Evolutionary conservation across 2,888 invertebrate species (phyloP), one percentile per base, ranked within the genome.

Genomic region (Apamea sordens): DNA sequence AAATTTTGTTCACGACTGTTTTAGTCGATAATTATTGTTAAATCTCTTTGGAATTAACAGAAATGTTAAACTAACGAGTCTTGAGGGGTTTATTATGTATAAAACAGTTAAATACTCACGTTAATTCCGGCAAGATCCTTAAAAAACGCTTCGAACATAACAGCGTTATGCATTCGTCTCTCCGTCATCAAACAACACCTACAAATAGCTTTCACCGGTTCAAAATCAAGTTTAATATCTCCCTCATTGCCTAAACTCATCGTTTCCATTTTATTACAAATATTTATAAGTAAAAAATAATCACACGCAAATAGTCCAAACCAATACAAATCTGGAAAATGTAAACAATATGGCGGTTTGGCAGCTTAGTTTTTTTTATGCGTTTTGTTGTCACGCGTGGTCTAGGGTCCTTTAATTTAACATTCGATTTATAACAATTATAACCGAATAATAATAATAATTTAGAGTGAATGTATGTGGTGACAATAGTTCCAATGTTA

Each of bases 171-270:
- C 92, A 95, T 93, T n/a, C 86, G 88, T 63, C 90, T 92, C 15
- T 94, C 92, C 2, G 93, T 94, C 0, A 92, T 90, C 44, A 96
- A 92, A 92, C 96, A 96, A 79, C 95, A 95, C 56, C 96, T 90
- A 73, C 96, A 96, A 41, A 96, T 92, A 2, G 91, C 81, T 77
- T 91, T 92, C 0, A 80, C 78, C 0, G 81, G 65, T n/a, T 92
- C 93, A n/a, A 91, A 85, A 53, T 88, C 86, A 13, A 89, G 63
- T 84, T 93, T 93, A 1, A 88, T 44, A 24, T 92, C 91, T 41
- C 85, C 88, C 11, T 73, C 88, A 8, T 69, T 65, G 32, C 68
- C 79, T 83, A 86, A 61, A 79, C 72, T 76, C 61, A 69, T 63
- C 28, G 65, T 61, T 77, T 84, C 88, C 89, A 89, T 88, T 65